A percentile compares a stretch with the other conserved stretches of the same genome.
These are phyloP conservation scores for Xyrichtys novacula DNA, from an alignment of 2,797 vertebrate genomes.

Conservation along the genomic window DNA sequence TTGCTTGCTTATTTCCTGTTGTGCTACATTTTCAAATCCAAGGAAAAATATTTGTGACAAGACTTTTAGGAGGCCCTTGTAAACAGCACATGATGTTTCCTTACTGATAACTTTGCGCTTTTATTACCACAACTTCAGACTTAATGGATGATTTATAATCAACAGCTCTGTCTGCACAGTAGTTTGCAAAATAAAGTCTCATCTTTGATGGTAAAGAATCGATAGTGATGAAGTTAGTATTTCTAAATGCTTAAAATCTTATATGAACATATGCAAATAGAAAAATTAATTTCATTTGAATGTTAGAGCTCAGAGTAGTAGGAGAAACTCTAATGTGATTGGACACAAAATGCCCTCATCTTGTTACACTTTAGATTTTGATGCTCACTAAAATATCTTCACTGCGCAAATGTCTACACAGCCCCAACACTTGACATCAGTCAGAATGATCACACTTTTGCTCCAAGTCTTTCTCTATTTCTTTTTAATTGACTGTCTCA, in stretches of 20 bases:
- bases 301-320: too few species aligned
- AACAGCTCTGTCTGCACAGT: neutral
- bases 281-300: too few species aligned
- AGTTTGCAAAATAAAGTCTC: neutral
- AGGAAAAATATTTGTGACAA: conserved; percentile 27
- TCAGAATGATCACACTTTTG: too few species aligned
- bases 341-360: too few species aligned
- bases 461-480: too few species aligned
- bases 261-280: conserved; percentile 3
- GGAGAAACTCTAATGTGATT: too few species aligned
- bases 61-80: neutral
- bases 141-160: neutral
- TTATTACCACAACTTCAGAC: conserved; percentile 9
- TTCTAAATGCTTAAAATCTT: neutral
- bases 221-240: neutral
- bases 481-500: too few species aligned
- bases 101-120: neutral
- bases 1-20: conserved; percentile 57
- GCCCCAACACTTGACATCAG: too few species aligned
- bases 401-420: too few species aligned
- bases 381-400: too few species aligned
- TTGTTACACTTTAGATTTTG: too few species aligned
- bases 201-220: conserved; percentile 12
- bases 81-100: neutral
- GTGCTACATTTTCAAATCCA: conserved; percentile 47